Conservation (phyloP, 2,888 invertebrate species). For the Drepanosiphum platanoidis region DNA sequence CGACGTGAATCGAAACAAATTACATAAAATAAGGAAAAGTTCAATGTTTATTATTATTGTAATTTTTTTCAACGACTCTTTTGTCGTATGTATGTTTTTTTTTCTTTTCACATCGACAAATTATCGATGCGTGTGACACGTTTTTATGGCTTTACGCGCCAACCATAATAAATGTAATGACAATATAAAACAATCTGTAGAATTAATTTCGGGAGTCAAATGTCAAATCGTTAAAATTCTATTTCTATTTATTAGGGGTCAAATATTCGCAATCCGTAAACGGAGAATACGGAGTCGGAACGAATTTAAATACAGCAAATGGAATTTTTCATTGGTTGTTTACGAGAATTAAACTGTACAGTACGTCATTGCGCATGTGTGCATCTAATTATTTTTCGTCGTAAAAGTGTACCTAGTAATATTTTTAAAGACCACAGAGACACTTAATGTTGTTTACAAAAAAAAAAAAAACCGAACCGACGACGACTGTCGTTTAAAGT, state of each 20-base stretch:
- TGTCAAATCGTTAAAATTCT: not conserved
- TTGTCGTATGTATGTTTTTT: no score
- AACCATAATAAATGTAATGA: not conserved
- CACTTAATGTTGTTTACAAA: conserved; percentile 24
- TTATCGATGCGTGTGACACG: no score
- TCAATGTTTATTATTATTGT: no score
- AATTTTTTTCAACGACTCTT: no score
- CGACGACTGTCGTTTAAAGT: not conserved
- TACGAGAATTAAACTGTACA: not conserved
- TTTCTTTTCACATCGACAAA: no score
- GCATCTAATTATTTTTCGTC: no score
- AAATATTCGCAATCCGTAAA: not conserved
- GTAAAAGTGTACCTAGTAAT: not conserved
- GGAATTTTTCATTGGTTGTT: not conserved
- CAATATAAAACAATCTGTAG: conserved; percentile 5
- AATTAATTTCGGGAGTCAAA: not conserved
- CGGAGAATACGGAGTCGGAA: conserved; percentile 1
- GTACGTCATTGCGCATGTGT: no score
- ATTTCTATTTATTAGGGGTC: not conserved
- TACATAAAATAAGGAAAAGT: no score
- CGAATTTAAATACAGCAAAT: conserved; percentile 6
- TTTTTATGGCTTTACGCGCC: not conserved
- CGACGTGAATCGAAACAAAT: no score
- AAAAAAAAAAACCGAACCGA: conserved; percentile 5
- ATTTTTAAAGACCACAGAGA: conserved; percentile 21